These are phyloP conservation scores for Cynoglossus semilaevis DNA, from an alignment of 2,113 vertebrate species.

Conservation along the genomic window DNA sequence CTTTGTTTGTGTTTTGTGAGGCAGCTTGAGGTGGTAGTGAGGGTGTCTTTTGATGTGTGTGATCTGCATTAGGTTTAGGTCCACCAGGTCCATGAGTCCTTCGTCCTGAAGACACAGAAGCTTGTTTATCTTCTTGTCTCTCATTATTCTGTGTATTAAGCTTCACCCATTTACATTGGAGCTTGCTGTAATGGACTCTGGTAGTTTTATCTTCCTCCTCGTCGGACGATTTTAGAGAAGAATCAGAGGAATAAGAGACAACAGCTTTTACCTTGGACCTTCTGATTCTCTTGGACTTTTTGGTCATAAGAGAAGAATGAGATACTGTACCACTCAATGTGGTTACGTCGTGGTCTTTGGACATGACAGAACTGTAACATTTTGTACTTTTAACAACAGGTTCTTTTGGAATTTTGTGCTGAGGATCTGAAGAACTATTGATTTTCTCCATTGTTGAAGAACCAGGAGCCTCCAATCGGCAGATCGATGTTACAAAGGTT, in stretches of 20 bases:
- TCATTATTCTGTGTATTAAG: conserved; percentile 15
- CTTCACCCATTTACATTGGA: conserved; percentile 32
- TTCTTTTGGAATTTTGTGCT: conserved; percentile 11
- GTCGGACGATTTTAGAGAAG: conserved; percentile 66
- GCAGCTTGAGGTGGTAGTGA: conserved; percentile 15
- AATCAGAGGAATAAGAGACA: conserved; percentile 66
- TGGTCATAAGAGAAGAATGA: conserved; percentile 15
- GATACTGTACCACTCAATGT: conserved; percentile 1
- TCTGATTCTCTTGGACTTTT: conserved; percentile 67
- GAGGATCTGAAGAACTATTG: background rate
- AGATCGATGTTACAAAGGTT: background rate
- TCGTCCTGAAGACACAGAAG: background rate
- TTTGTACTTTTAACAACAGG: conserved; percentile 1
- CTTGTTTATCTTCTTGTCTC: conserved; percentile 8
- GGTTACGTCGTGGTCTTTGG: conserved; percentile 19
- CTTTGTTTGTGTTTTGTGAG: conserved; percentile 5
- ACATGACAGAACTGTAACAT: background rate
- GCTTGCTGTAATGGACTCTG: conserved; percentile 27
- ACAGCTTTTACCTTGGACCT: conserved; percentile 53
- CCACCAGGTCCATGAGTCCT: background rate
- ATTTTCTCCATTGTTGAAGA: background rate
- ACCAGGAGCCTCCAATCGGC: background rate
- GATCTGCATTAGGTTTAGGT: conserved; percentile 5
- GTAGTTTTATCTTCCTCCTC: conserved; percentile 48
- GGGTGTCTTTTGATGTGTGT: conserved; percentile 9